Evolutionary conservation across 2,113 vertebrate species (phyloP).

Genomic region (Centrocercus urophasianus): DNA sequence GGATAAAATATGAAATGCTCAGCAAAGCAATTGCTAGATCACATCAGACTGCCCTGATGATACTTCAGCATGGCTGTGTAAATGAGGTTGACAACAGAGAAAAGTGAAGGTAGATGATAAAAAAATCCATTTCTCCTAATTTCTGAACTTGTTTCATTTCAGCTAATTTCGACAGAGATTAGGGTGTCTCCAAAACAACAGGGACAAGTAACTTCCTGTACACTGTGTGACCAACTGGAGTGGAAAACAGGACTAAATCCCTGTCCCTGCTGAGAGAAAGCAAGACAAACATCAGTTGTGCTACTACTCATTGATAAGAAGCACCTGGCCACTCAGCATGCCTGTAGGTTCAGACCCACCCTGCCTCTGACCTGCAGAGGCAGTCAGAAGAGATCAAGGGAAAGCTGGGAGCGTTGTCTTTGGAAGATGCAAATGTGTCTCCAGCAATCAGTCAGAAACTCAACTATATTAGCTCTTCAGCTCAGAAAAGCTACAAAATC

Average conservation of each 20-base stretch:
- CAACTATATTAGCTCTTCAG: background rate
- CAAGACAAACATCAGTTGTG: background rate
- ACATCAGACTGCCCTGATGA: background rate
- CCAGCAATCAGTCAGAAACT: background rate
- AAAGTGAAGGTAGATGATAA: background rate
- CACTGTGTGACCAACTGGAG: background rate
- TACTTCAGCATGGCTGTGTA: background rate
- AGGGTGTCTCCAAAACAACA: background rate
- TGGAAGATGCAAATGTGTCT: background rate
- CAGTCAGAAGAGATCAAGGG: background rate
- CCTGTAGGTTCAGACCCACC: background rate
- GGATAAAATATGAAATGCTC: background rate
- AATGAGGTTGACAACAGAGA: background rate
- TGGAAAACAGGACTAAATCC: background rate
- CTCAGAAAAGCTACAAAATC: background rate
- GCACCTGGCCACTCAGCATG: background rate
- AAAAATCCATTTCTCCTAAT: background rate
- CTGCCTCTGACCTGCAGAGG: background rate
- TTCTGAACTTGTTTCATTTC: background rate
- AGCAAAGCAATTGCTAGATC: background rate
- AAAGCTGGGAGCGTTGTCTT: background rate
- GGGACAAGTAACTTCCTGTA: accelerated
- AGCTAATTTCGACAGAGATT: background rate
- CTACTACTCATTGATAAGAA: background rate
- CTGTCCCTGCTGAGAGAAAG: background rate